These are phyloP conservation scores for Drosophila trapezifrons DNA, from an alignment of 1,140 invertebrate genomes.

Conservation along the genomic window DNA sequence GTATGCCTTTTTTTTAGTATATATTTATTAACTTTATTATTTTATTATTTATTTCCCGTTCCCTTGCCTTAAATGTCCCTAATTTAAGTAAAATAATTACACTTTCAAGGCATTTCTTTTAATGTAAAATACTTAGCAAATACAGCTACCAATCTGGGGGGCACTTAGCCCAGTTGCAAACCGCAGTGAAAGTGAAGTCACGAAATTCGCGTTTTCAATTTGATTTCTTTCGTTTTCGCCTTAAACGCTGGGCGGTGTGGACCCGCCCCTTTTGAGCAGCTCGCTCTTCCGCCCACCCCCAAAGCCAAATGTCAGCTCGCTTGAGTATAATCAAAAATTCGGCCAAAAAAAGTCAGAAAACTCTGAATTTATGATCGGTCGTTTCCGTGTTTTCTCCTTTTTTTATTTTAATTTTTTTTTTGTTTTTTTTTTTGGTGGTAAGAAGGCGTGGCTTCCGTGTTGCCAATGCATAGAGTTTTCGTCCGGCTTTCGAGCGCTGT, in stretches of 20 bases:
- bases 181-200: slow-evolving; percentile 29
- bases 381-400: slow-evolving; percentile 24
- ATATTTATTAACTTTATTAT: background rate
- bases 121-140: background rate
- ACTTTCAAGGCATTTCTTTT: background rate
- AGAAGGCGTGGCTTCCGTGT: slow-evolving; percentile 42
- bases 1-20: too few relatives aligned
- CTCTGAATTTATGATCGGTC: slow-evolving; percentile 36
- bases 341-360: slow-evolving; percentile 7
- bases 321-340: slow-evolving; percentile 28
- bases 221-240: slow-evolving; percentile 31
- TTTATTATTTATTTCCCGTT: background rate
- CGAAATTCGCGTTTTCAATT: slow-evolving; percentile 29
- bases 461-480: slow-evolving; percentile 8
- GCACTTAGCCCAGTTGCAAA: slow-evolving; percentile 2
- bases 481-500: slow-evolving; percentile 17
- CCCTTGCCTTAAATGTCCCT: too few relatives aligned
- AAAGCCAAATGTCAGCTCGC: slow-evolving; percentile 20
- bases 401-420: too few relatives aligned
- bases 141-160: background rate
- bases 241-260: slow-evolving; percentile 39
- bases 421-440: background rate
- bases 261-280: slow-evolving; percentile 38
- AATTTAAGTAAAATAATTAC: too few relatives aligned
- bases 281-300: slow-evolving; percentile 1